A percentile compares a stretch with the other conserved stretches of the same genome.
phyloP scores from a whole-genome alignment of 2,888 invertebrate species.

The Andrena chrysosceles region DNA sequence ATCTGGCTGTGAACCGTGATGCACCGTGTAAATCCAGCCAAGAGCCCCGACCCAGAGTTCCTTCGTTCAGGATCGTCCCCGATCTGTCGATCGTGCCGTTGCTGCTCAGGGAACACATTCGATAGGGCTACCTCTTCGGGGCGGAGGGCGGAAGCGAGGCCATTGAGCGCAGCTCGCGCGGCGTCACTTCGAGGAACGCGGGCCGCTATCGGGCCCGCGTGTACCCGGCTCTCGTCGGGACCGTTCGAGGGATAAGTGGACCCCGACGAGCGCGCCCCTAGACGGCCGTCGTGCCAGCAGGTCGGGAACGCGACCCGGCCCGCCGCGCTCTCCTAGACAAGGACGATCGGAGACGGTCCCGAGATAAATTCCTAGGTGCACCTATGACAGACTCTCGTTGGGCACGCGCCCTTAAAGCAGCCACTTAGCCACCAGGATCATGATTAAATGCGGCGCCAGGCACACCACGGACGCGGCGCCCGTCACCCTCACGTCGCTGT shows the following conservation, averaged over 20 bases:
- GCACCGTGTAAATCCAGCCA: constrained; percentile 19
- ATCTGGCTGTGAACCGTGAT: constrained; percentile 1
- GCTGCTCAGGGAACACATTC: constrained; percentile 30
- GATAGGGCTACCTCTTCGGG: background rate
- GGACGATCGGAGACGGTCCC: constrained; percentile 69
- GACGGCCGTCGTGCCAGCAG: background rate
- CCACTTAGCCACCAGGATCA: constrained; percentile 84
- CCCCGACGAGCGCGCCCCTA: constrained; percentile 9
- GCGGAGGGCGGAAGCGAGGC: constrained; percentile 10
- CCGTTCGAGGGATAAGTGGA: background rate
- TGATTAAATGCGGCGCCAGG: constrained; percentile 83
- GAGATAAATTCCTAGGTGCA: constrained; percentile 69
- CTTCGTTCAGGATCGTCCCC: constrained; percentile 50
- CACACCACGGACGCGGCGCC: constrained; percentile 83
- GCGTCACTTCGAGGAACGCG: constrained; percentile 20
- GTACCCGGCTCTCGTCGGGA: background rate
- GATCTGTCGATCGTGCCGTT: constrained; percentile 31
- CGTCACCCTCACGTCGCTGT: constrained; percentile 92
- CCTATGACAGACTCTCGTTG: constrained; percentile 47
- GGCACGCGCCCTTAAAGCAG: constrained; percentile 78
- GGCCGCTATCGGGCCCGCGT: background rate
- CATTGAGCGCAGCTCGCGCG: constrained; percentile 45
- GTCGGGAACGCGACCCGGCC: background rate
- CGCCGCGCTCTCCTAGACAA: constrained; percentile 31
- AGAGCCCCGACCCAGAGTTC: constrained; percentile 8